A percentile compares a stretch with the other conserved stretches of the same genome.
Evolutionary conservation across 2,797 vertebrate species (phyloP).

Genomic region (Catostomus latipinnis): DNA sequence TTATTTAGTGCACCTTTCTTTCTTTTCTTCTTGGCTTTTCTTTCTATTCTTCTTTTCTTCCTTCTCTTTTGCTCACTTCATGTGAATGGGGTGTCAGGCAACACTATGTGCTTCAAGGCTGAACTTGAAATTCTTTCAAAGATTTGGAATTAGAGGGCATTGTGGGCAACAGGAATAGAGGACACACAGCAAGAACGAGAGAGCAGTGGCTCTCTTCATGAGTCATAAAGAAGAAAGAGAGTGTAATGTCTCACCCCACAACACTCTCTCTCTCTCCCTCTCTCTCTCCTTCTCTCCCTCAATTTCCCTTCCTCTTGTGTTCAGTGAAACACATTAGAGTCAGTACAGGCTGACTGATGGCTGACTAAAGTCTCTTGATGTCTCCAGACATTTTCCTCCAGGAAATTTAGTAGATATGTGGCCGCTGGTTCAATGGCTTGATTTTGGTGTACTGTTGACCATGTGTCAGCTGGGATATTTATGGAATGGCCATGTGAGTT

Average conservation of each 20-base stretch:
- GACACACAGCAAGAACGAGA: not conserved
- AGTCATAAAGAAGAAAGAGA: slow-evolving; percentile 67
- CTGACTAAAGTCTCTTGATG: slow-evolving; percentile 43
- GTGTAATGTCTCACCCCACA: slow-evolving; percentile 28
- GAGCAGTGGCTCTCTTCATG: slow-evolving; percentile 49
- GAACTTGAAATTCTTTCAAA: not conserved
- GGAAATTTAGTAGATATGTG: slow-evolving; percentile 28
- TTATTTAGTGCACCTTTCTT: not conserved
- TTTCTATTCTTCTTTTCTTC: slow-evolving; percentile 53
- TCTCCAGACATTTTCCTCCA: slow-evolving; percentile 50
- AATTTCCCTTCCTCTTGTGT: slow-evolving; percentile 46
- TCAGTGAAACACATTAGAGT: slow-evolving; percentile 55
- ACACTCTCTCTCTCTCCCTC: slow-evolving; percentile 34
- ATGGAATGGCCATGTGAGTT: slow-evolving; percentile 42
- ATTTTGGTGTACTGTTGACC: slow-evolving; percentile 46
- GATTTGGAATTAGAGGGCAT: slow-evolving; percentile 3
- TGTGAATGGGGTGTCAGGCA: slow-evolving; percentile 37
- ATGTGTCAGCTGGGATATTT: slow-evolving; percentile 52
- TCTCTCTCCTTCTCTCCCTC: slow-evolving; percentile 14
- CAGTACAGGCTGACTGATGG: slow-evolving; percentile 55
- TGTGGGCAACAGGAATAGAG: slow-evolving; percentile 29
- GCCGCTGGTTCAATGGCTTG: slow-evolving; percentile 32
- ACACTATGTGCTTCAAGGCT: slow-evolving; percentile 12
- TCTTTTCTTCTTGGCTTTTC: not conserved
- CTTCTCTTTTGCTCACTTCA: slow-evolving; percentile 46